phyloP scores from a whole-genome alignment of 1,140 invertebrate genomes.

The Eumeta japonica region DNA sequence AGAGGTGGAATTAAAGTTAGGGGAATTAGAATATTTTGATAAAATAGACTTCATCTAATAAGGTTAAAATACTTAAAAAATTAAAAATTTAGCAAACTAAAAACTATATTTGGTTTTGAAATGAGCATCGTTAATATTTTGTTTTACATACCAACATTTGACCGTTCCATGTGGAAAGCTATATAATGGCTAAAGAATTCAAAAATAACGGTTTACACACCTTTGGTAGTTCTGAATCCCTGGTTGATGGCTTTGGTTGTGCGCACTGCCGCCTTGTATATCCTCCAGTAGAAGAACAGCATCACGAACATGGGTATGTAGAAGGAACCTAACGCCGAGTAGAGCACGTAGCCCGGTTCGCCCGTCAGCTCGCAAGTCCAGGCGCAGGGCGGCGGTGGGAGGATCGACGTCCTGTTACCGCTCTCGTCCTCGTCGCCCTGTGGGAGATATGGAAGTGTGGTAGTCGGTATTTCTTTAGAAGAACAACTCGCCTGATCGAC shows the following conservation, averaged over 20 bases:
- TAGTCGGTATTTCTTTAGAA: not conserved
- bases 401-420: slow-evolving; percentile 23
- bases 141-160: too few relatives aligned
- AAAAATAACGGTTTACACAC: slow-evolving; percentile 27
- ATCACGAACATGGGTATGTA: slow-evolving; percentile 95
- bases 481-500: too few relatives aligned
- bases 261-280: slow-evolving; percentile 87
- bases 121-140: too few relatives aligned
- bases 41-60: too few relatives aligned
- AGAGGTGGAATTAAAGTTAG: too few relatives aligned
- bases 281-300: slow-evolving; percentile 95
- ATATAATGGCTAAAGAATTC: not conserved
- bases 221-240: slow-evolving; percentile 89
- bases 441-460: slow-evolving; percentile 4
- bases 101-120: too few relatives aligned
- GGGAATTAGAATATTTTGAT: too few relatives aligned
- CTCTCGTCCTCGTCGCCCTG: slow-evolving; percentile 27
- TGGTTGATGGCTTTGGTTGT: slow-evolving; percentile 90
- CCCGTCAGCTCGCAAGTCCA: slow-evolving; percentile 90
- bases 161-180: not conserved
- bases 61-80: too few relatives aligned
- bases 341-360: slow-evolving; percentile 79
- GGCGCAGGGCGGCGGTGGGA: slow-evolving; percentile 62
- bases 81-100: too few relatives aligned
- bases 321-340: slow-evolving; percentile 92